Evolutionary conservation across 2,888 invertebrate genomes (phyloP), one percentile per base, ranked within the genome.

Genomic region (Lepidochrysops patricia): DNA sequence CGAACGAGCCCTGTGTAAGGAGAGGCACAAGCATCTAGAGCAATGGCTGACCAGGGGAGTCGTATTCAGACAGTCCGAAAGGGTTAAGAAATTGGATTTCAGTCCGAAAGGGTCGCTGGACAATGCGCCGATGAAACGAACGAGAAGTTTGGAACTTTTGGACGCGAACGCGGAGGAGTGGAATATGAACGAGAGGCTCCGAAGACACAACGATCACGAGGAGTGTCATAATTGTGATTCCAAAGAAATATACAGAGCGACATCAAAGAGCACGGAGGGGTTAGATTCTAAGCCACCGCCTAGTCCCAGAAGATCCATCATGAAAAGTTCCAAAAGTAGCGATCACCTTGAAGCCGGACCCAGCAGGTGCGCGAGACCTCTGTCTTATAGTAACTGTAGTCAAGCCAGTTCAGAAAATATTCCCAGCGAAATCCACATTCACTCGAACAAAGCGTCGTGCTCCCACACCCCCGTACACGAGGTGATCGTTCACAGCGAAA

Each of bases 101-200:
- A 89, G 89, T 66, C 90, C 90, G 9, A 90, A 90, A 68, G 90
- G 90, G 4, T 88, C 89, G 5, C 76, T 90, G 37, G 90, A 90
- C 61, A 89, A 91, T 62, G 89, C 91, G 32, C 91, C 92, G 0
- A 74, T 94, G 32, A 91, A 93, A 49, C 84, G 95, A 57, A 93
- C 94, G 0, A 91, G 93, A 66, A 95, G 95, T 66, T 80, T 95
- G 68, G 95, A 95, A 73, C 75, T 95, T 63, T 72, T 94, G 34
- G 92, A 93, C 70, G 86, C 79, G 32, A 80, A 83, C 50, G 76
- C 79, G 7, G 84, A 81, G 66, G 83, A 85, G 65, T 89, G 86
- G 89, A 84, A 82, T 58, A 80, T 29, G 15, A 29, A 74, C 74
- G 87, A 84, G 0, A 79, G 84, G 66, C 72, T 67, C 57, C 77